Base-by-base conservation (phyloP, 2,113 vertebrate species). In the Sardina pilchardus region DNA sequence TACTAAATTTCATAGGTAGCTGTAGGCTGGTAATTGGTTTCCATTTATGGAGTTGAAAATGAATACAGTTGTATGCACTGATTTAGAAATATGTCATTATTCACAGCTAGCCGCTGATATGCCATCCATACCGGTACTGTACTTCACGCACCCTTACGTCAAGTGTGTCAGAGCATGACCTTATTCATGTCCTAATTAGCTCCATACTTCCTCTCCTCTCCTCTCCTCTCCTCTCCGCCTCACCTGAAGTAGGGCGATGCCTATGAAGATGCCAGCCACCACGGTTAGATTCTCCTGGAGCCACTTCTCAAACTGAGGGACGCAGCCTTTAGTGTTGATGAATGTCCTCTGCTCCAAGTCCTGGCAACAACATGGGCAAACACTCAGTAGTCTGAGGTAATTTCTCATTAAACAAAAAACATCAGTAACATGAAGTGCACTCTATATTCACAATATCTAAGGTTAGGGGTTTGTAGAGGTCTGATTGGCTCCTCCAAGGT, bases 291-390 rank as follows among this genome's bases (percentile, higher is more conserved):
- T 99, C 91, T 99, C 98, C 91, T 99, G 98, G 84, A 99, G 94
- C 98, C 98, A 99, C 91, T 99, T 99, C 93, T 99, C 98, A 95
- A 99, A 99, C 94, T 99, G 98, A 53, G 98, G 97, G 63, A 99
- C 98, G 1, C 98, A 99, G 87, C 98, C 98, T 96, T 99, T 99
- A 42, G 97, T 98, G 90, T 99, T 96, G 93, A 99, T 99, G 84
- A 96, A 98, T 9, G 94, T 96, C 94, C 98, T 97, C 92, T 99
- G 98, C 90, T 99, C 98, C 7, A 96, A 95, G 88, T 98, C 97
- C 98, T 99, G 92, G 88, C 39, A 84, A 81, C 19, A 67, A 81
- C 86, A 89, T 34, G 9, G 7, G 63, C 9, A 34, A n/a, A 59
- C 53, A 59, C 17, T n/a, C 3, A 59, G 16, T 21, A 59, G 14